phyloP scores from a whole-genome alignment of 1,140 invertebrate species.

The Limonius californicus region DNA sequence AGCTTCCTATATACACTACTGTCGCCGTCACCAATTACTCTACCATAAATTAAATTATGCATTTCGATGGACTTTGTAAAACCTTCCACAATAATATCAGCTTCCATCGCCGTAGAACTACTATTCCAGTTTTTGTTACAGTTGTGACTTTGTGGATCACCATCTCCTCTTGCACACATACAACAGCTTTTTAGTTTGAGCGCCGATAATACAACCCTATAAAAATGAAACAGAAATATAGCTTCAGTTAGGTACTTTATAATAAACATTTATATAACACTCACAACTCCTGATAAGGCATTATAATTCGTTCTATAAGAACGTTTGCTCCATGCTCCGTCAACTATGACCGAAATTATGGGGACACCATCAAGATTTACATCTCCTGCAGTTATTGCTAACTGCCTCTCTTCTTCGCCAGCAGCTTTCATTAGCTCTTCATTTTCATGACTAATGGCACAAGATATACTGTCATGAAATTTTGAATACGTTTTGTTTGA shows the following conservation, averaged over 20 bases:
- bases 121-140: slow-evolving; percentile 20
- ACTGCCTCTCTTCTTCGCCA: background rate
- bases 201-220: background rate
- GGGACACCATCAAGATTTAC: background rate
- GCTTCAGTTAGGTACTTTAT: background rate
- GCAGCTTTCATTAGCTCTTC: background rate
- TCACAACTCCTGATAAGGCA: background rate
- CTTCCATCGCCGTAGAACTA: too few relatives aligned
- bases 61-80: slow-evolving; percentile 36
- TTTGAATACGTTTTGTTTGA: background rate
- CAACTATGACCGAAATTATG: background rate
- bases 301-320: too few relatives aligned
- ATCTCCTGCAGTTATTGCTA: background rate
- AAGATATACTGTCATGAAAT: background rate
- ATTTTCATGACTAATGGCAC: background rate
- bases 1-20: slow-evolving; percentile 37
- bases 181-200: background rate
- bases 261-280: background rate
- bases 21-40: too few relatives aligned
- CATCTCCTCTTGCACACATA: background rate
- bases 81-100: too few relatives aligned
- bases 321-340: too few relatives aligned
- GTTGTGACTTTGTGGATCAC: background rate
- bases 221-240: background rate
- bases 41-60: too few relatives aligned